Evolutionary conservation across 1,140 invertebrate genomes (phyloP).

Genomic region (Thaumetopoea pityocampa): DNA sequence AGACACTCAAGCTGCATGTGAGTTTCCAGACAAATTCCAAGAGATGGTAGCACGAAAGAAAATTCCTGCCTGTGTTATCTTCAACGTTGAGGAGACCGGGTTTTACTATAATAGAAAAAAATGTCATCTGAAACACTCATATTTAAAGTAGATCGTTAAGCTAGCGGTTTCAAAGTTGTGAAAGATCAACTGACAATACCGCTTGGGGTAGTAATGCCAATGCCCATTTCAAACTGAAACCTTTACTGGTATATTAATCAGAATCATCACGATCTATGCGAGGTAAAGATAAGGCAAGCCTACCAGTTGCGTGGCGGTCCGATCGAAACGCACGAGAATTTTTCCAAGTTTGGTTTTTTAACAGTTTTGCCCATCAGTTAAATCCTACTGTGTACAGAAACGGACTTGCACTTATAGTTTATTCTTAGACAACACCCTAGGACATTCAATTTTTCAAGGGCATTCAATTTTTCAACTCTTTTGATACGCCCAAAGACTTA

Average conservation of each 20-base stretch:
- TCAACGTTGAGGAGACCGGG: slow-evolving; percentile 61
- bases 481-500: slow-evolving; percentile 22
- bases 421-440: slow-evolving; percentile 39
- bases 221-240: slow-evolving; percentile 65
- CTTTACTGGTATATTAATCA: slow-evolving; percentile 60
- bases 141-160: slow-evolving; percentile 35
- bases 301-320: slow-evolving; percentile 57
- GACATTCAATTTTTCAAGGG: slow-evolving; percentile 37
- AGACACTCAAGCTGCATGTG: slow-evolving; percentile 38
- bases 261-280: slow-evolving; percentile 53
- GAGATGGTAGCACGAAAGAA: slow-evolving; percentile 47
- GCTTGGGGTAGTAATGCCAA: slow-evolving; percentile 55
- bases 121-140: slow-evolving; percentile 38
- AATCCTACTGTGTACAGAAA: slow-evolving; percentile 31
- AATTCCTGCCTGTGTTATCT: slow-evolving; percentile 36
- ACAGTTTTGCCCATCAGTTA: slow-evolving; percentile 33
- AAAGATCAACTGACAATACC: slow-evolving; percentile 60
- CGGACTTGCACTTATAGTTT: slow-evolving; percentile 29
- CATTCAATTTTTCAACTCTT: too few relatives aligned
- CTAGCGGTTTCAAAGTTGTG: slow-evolving; percentile 39
- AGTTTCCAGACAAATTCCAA: slow-evolving; percentile 44
- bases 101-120: slow-evolving; percentile 54
- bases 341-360: slow-evolving; percentile 50
- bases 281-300: slow-evolving; percentile 29
- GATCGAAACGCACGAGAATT: slow-evolving; percentile 52